Base-by-base conservation (phyloP, 2,888 invertebrate species). In the Mimachlamys varia region DNA sequence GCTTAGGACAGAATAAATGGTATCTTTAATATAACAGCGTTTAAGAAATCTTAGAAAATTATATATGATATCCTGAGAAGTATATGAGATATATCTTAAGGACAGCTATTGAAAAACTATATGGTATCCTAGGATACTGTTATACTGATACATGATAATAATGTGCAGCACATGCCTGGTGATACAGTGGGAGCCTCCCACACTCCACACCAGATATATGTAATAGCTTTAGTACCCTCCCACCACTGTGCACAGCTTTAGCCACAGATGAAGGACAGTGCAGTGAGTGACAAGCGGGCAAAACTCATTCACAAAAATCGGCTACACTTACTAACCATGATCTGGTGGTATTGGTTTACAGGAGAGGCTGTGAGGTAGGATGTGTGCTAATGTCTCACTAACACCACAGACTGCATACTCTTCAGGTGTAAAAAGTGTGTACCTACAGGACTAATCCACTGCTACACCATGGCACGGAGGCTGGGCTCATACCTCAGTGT, bases 251-350 rank as follows among this genome's bases (percentile, higher is more conserved):
- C 4, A 62, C n/a, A n/a, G 76, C 33, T 76, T 27, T 76, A 76
- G 15, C 76, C 76, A 13, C 33, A 76, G 76, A 76, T 76, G 76
- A 76, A 76, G 76, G 76, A 22, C 62, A 62, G 62, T 62, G 76
- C 76, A 33, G 76, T 76, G 76, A 76, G 33, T 76, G 76, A 76
- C 76, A 76, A 33, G 33, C 33, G 27, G 12, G 76, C 3, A 13
- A 76, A 76, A 76, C 76, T 76, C 76, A 76, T 76, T 76, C 76
- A 76, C 76, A 76, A 76, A 76, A 76, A 76, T 76, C 76, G 10
- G 76, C 76, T 76, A 76, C 76, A 76, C 76, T n/a, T n/a, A n/a
- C n/a, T 76, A 76, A 22, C 76, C 10, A 33, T 76, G 76, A 62
- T 62, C 17, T 62, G n/a, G 12, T 76, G 76, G 76, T 22, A 33